Evolutionary conservation across 2,888 invertebrate species (phyloP).

Genomic region (Eumacrocentrus americanus): DNA sequence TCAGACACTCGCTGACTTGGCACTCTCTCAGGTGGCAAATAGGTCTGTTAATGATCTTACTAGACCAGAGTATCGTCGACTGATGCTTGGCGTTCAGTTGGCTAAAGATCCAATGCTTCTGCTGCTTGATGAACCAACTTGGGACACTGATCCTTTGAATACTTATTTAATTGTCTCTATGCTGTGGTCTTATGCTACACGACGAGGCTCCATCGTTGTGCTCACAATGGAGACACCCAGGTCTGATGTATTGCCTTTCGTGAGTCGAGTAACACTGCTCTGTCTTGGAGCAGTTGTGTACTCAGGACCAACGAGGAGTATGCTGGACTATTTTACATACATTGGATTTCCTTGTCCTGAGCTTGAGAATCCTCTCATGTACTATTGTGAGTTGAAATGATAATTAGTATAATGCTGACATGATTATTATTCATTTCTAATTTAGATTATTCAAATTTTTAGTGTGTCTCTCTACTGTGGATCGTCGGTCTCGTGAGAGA

Average conservation of each 20-base stretch:
- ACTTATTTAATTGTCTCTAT: constrained; percentile 95
- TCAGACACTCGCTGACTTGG: constrained; percentile 91
- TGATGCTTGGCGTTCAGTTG: constrained; percentile 90
- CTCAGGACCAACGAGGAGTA: constrained; percentile 87
- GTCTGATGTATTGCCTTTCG: constrained; percentile 93
- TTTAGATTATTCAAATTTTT: too few relatives aligned
- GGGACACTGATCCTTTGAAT: constrained; percentile 92
- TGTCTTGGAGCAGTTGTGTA: constrained; percentile 92
- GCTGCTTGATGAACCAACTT: constrained; percentile 91
- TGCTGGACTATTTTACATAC: constrained; percentile 92
- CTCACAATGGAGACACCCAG: constrained; percentile 93
- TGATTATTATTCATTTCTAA: too few relatives aligned
- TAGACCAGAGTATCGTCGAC: constrained; percentile 85
- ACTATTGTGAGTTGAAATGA: constrained; percentile 78
- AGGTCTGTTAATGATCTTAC: constrained; percentile 83
- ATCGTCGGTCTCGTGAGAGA: constrained; percentile 83
- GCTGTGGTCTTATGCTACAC: constrained; percentile 86
- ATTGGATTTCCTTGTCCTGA: constrained; percentile 97
- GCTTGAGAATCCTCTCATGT: constrained; percentile 97
- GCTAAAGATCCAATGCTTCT: constrained; percentile 92
- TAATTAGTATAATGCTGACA: too few relatives aligned
- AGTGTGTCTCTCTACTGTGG: constrained; percentile 81
- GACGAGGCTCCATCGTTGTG: constrained; percentile 88
- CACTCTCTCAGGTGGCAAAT: constrained; percentile 87
- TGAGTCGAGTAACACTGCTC: constrained; percentile 88